Evolutionary conservation across 2,113 vertebrate species (phyloP).

Genomic region (Clarias macrocephalus): DNA sequence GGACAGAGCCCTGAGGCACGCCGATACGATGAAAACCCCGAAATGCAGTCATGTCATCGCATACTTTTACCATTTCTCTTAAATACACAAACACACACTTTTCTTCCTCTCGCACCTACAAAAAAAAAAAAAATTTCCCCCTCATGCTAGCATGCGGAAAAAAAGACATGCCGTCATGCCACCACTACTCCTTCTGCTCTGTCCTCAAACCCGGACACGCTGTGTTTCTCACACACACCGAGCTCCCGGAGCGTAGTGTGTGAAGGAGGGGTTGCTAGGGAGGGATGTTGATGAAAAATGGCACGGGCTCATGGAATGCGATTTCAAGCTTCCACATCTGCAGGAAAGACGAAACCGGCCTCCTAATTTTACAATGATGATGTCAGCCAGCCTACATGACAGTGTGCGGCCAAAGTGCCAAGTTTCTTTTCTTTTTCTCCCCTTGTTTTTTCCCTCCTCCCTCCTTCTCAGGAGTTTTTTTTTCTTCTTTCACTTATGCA

Average conservation of each 20-base stretch:
- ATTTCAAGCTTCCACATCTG: slow-evolving; percentile 93
- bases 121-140: not conserved
- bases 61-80: not conserved
- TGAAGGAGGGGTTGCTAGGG: slow-evolving; percentile 58
- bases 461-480: slow-evolving; percentile 13
- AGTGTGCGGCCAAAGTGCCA: slow-evolving; percentile 77
- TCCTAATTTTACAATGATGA: slow-evolving; percentile 92
- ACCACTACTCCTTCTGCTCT: not conserved
- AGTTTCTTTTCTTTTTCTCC: slow-evolving; percentile 54
- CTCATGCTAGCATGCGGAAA: not conserved
- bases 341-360: slow-evolving; percentile 85
- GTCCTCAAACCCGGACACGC: not conserved
- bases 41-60: not conserved
- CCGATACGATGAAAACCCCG: not conserved
- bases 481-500: slow-evolving; percentile 30
- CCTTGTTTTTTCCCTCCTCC: slow-evolving; percentile 1
- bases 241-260: slow-evolving; percentile 33
- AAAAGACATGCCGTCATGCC: slow-evolving; percentile 2
- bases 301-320: slow-evolving; percentile 89
- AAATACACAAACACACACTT: slow-evolving; percentile 20
- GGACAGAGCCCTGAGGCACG: slow-evolving; percentile 10
- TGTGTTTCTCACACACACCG: slow-evolving; percentile 2
- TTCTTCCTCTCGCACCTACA: not conserved
- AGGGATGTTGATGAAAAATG: slow-evolving; percentile 87
- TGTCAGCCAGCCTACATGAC: slow-evolving; percentile 88